Evolutionary conservation across 2,888 invertebrate genomes (phyloP), one percentile per base, ranked within the genome.

Genomic region (Tholera decimalis): DNA sequence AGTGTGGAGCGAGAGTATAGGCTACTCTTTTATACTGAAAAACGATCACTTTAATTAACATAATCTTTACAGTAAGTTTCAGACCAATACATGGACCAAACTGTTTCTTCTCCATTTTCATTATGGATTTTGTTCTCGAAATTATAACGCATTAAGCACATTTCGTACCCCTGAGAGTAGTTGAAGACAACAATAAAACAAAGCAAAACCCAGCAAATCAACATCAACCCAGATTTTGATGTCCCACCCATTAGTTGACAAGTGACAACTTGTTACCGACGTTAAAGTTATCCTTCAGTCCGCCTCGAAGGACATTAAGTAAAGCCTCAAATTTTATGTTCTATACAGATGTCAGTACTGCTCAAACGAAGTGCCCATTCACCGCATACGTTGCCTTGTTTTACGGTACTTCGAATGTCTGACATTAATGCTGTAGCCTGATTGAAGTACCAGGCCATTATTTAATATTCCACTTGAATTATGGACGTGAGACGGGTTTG

Each of bases 241-340:
- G 63, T 56, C 37, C 20, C 22, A 20, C 35, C 64, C 72, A 69
- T 73, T 73, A 66, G 55, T 65, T 49, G 58, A 74, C 75, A 77
- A 79, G 63, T 80, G 66, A 77, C 67, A 68, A 83, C 62, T 82
- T 72, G 68, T 62, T 44, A 44, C 18, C 13, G 53, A 26, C 63
- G 43, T 74, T 73, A 70, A 81, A 77, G 47, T 68, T 70, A 69
- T 72, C 66, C 67, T 57, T 13, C 72, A 11, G 62, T 57, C 69
- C 70, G 62, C 44, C 66, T 46, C 26, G 39, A 28, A 56, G 50
- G 44, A 59, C 74, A 77, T 83, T 74, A 81, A 77, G 64, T 26
- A 62, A 50, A 72, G 68, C 62, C 69, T 60, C 56, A 65, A 67
- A 77, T 85, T 83, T 84, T 79, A 86, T 75, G 77, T 51, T 22